Base-by-base conservation (phyloP, 1,140 invertebrate species). In the Holotrichia oblita region DNA sequence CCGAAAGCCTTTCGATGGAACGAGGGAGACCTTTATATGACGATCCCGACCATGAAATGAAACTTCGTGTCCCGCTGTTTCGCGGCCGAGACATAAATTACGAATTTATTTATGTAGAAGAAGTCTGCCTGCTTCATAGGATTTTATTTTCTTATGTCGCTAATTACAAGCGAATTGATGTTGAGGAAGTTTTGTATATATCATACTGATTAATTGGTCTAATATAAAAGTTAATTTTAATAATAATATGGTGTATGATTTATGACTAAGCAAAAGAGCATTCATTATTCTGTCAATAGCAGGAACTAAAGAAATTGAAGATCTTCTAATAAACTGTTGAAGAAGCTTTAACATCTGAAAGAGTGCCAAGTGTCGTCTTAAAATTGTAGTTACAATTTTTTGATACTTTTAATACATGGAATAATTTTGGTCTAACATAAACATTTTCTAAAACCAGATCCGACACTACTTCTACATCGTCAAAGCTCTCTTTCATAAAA, bases 11-110 rank as follows among this genome's bases (percentile, higher is more conserved):
- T 69, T 12, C 73, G 73, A 14, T 22, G 61, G 24, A 69, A 27
- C 12, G 27, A 34, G 61, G 12, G 22, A 20, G 8, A 27, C 10
- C 22, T 69, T 69, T 69, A 34, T 69, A 34, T 20, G 22, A 24
- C 27, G 61, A n/a, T 69, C 61, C 61, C 61, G 34, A 42, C 34
- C 73, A 74, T 42, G 34, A 74, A 74, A 74, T 74, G 73, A 74
- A 74, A 74, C 64, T 74, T 74, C 41, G 41, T 74, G n/a, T 42
- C 73, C 73, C 73, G 73, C 73, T 74, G 73, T 17, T 44, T 44
- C 73, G 41, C 34, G 41, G 40, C 73, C 34, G 27, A 34, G 73
- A 74, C 73, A 74, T 74, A 74, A 74, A 74, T 74, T 74, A 74
- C 73, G 41, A 74, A 74, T 74, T 41, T 74, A 41, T 74, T 74